Percentiles rank a stretch among this genome's conserved stretches.
These are phyloP conservation scores for Melanocharis versteri DNA, from an alignment of 2,113 vertebrate species.

Conservation along the genomic window DNA sequence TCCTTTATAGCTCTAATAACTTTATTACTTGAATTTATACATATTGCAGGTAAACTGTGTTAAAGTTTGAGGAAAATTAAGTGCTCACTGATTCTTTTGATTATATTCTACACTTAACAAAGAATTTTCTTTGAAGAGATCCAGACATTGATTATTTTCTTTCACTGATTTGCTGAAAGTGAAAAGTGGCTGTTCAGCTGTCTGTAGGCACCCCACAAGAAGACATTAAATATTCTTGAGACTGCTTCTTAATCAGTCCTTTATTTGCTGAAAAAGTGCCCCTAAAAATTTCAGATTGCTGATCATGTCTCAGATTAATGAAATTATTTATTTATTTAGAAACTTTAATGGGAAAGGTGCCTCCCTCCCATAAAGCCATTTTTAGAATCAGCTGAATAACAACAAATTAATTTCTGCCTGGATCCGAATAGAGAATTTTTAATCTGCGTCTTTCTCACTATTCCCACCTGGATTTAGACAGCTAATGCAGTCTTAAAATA, in stretches of 20 bases:
- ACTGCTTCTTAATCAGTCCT: not conserved
- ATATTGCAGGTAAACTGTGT: not conserved
- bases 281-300: not conserved
- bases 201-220: not conserved
- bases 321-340: not conserved
- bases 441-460: not conserved
- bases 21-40: not conserved
- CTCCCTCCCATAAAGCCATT: not conserved
- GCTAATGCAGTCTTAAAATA: not conserved
- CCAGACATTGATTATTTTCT: not conserved
- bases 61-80: not conserved
- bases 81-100: not conserved
- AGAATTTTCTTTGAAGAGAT: not conserved
- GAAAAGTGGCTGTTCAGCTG: not conserved
- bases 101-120: not conserved
- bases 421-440: not conserved
- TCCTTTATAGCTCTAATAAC: not conserved
- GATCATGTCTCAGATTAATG: not conserved
- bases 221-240: not conserved
- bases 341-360: not conserved
- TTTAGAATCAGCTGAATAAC: not conserved
- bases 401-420: not conserved
- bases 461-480: not conserved
- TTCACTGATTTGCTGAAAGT: not conserved
- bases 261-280: not conserved